phyloP scores from a whole-genome alignment of 2,113 vertebrate species.

The Irena cyanogastra region DNA sequence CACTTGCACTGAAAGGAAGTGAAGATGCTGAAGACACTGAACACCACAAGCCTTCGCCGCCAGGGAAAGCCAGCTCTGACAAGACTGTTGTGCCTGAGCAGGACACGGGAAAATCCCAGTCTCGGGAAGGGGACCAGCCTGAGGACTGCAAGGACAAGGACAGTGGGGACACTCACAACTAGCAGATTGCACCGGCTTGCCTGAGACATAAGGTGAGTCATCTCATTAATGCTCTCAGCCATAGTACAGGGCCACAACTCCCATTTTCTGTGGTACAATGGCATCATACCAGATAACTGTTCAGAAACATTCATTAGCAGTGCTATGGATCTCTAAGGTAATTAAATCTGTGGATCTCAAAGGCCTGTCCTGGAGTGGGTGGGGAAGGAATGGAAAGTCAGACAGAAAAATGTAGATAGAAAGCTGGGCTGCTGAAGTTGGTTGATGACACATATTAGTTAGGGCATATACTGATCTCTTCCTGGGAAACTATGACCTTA shows the following conservation, averaged over 20 bases:
- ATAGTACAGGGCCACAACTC: not conserved
- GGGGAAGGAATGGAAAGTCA: not conserved
- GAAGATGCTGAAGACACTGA: not conserved
- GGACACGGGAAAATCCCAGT: not conserved
- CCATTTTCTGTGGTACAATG: not conserved
- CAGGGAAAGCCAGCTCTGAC: not conserved
- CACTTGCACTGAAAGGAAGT: not conserved
- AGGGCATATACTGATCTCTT: not conserved
- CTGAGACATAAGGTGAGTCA: slow-evolving; percentile 41
- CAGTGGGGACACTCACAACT: not conserved
- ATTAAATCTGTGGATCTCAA: not conserved
- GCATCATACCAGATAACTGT: not conserved
- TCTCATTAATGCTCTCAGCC: not conserved
- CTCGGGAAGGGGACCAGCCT: not conserved
- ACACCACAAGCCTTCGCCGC: not conserved
- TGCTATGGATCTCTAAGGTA: not conserved
- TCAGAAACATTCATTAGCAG: not conserved
- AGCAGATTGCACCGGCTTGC: not conserved
- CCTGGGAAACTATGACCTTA: not conserved
- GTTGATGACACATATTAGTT: not conserved
- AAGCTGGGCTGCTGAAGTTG: not conserved
- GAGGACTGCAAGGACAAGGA: slow-evolving; percentile 3
- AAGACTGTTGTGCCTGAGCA: not conserved
- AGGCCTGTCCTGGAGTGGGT: not conserved
- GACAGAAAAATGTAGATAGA: not conserved